phyloP scores from a whole-genome alignment of 2,888 invertebrate species.

The Apodemia mormo region DNA sequence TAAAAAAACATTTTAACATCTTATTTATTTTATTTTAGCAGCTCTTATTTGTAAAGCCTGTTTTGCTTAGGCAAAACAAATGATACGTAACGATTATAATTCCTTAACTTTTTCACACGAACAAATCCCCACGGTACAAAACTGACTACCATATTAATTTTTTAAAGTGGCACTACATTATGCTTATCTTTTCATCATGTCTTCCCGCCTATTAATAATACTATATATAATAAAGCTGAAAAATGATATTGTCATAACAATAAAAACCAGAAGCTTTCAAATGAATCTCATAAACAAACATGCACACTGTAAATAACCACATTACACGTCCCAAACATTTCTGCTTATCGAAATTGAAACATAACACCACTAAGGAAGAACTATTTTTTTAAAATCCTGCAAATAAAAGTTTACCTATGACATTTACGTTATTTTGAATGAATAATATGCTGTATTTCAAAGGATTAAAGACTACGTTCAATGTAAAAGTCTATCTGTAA shows the following conservation, averaged over 20 bases:
- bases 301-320: constrained; percentile 36
- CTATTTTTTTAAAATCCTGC: constrained; percentile 12
- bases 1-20: too few species aligned
- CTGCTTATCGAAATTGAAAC: constrained; percentile 9
- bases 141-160: not conserved
- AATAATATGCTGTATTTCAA: constrained; percentile 12
- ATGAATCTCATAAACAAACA: constrained; percentile 31
- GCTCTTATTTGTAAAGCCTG: too few species aligned
- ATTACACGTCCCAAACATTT: constrained; percentile 40
- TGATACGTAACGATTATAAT: not conserved
- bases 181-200: constrained; percentile 10
- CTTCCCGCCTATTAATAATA: constrained; percentile 18
- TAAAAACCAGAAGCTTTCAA: constrained; percentile 28
- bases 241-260: constrained; percentile 27
- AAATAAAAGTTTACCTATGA: constrained; percentile 13
- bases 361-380: constrained; percentile 5
- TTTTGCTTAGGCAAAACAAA: not conserved
- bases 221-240: constrained; percentile 24
- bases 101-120: not conserved
- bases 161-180: constrained; percentile 1
- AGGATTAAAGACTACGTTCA: not conserved
- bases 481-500: not conserved
- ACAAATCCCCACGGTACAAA: not conserved
- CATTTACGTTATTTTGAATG: not conserved
- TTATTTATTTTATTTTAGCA: too few species aligned